Base-by-base conservation (phyloP, 2,888 invertebrate genomes). In the Metopia argyrocephala region DNA sequence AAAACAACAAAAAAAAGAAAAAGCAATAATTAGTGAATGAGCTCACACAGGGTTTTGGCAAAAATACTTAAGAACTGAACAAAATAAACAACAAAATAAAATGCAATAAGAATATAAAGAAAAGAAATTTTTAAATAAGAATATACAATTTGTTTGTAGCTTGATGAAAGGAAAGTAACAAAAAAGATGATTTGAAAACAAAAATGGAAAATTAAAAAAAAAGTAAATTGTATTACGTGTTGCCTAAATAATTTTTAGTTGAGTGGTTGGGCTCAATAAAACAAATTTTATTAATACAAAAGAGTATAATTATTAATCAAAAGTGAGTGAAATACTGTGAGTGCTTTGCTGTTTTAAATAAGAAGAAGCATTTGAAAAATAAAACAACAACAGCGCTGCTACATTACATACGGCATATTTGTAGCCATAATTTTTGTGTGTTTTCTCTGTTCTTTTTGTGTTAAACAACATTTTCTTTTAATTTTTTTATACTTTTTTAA, bases 281-380 rank as follows among this genome's bases (percentile, higher is more conserved):
- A 45, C 38, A 9, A 48, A n/a, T 48, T 52, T 54, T 23, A 78
- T 15, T 50, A 9, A 15, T 45, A 25, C n/a, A 56, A 50, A 64
- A 46, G 46, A 25, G 48, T 7, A 28, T 15, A 20, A 21, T 9
- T 12, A 52, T 27, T 18, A 52, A 61, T n/a, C 21, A 56, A 25
- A 21, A 59, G 18, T 31, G 28, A 57, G 61, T 27, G 50, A 48
- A 48, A 57, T 4, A 28, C 21, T 57, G 27, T 15, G 25, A 80
- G 66, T 80, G 76, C 76, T 76, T 80, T 79, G 31, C 50, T 62
- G 52, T 15, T 54, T 54, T 15, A 57, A 76, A 70, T 61, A 79
- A 75, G 74, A 75, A 79, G 70, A 75, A 75, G 65, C 31, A 61
- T 66, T 57, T 28, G 6, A 52, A 15, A 38, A 31, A 64, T 64